Percentiles rank a stretch among this genome's conserved stretches.
Conservation (phyloP, 2,113 vertebrate species). For the Macrotis lagotis region DNA sequence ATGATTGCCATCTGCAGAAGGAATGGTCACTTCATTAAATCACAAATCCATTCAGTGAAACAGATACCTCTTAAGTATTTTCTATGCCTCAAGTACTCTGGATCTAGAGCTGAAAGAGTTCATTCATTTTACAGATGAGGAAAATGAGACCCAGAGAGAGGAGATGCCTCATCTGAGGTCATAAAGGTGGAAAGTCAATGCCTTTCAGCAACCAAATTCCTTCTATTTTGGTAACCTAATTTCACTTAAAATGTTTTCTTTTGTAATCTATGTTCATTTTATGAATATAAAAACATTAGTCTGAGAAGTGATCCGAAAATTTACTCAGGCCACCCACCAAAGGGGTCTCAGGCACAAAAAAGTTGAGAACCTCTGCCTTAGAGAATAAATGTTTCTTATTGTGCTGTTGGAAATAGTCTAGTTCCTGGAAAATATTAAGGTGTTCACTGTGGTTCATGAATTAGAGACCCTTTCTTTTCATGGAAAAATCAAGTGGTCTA, state of each 20-base stretch:
- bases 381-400: background rate
- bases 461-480: conserved; percentile 27
- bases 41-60: background rate
- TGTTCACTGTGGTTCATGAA: background rate
- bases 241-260: background rate
- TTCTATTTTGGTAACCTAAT: background rate
- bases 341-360: background rate
- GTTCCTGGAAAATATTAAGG: background rate
- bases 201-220: background rate
- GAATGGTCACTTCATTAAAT: background rate
- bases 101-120: background rate
- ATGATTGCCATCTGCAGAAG: background rate
- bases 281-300: background rate
- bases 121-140: background rate
- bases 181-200: background rate
- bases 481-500: conserved; percentile 4
- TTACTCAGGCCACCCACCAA: background rate
- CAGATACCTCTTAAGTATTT: background rate
- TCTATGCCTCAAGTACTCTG: background rate
- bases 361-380: background rate
- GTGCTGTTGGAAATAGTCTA: background rate
- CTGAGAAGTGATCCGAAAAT: background rate
- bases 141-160: background rate
- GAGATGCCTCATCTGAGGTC: background rate
- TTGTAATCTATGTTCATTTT: background rate